These are phyloP conservation scores for Martes martes DNA, from an alignment of 2,113 vertebrate species.

Conservation along the genomic window DNA sequence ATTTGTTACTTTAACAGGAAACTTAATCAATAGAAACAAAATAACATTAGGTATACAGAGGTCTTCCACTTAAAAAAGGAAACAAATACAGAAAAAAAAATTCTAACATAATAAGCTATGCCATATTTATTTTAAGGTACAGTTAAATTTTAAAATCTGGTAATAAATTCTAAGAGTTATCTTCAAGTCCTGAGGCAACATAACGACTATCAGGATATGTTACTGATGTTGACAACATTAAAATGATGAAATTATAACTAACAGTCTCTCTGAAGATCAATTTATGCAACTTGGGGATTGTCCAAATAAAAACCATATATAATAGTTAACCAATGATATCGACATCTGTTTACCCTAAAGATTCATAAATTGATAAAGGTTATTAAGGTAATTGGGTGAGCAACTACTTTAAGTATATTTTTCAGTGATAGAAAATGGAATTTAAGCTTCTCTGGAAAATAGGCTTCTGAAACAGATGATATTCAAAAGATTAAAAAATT, in stretches of 20 bases:
- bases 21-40: too few relatives aligned
- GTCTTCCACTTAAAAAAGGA: neutral
- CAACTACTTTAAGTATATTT: constrained; percentile 67
- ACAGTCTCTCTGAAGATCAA: constrained; percentile 54
- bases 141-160: neutral
- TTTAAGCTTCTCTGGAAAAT: constrained; percentile 4
- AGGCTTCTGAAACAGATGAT: neutral
- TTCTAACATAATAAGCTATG: neutral
- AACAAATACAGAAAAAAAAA: neutral
- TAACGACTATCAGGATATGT: constrained; percentile 37
- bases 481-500: neutral
- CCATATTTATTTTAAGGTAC: neutral
- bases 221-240: constrained; percentile 25
- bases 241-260: constrained; percentile 69
- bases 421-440: neutral
- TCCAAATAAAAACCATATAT: constrained; percentile 66
- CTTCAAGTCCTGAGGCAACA: neutral
- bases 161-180: constrained; percentile 37
- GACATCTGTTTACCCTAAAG: constrained; percentile 62
- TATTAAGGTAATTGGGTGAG: constrained; percentile 44
- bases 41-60: too few relatives aligned
- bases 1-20: too few relatives aligned
- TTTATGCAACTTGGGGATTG: constrained; percentile 47
- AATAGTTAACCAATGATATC: constrained; percentile 58
- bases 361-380: constrained; percentile 50